phyloP scores from a whole-genome alignment of 2,113 vertebrate species.

The Emberiza fucata region DNA sequence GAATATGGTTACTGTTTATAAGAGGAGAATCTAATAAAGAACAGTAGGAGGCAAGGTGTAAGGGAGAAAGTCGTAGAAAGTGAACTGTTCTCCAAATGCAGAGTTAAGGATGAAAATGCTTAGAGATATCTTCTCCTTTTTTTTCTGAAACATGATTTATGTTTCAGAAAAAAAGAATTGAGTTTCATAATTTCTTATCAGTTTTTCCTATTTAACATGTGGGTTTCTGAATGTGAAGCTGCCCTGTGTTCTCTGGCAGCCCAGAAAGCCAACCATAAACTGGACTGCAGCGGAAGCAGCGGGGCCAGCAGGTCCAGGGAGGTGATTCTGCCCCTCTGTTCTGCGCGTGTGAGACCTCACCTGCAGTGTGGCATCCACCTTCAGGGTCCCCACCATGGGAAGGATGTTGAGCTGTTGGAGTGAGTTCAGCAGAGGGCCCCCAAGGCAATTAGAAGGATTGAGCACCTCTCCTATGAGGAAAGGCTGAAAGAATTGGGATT shows the following conservation, averaged over 20 bases:
- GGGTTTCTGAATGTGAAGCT: not conserved
- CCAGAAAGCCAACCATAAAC: not conserved
- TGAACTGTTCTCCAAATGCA: not conserved
- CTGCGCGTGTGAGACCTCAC: too few relatives aligned
- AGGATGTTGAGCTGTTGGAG: not conserved
- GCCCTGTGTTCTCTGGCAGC: not conserved
- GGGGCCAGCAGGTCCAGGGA: not conserved
- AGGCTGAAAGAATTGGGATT: not conserved
- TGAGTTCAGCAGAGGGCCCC: not conserved
- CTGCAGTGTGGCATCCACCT: not conserved
- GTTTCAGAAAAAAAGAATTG: too few relatives aligned
- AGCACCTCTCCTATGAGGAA: not conserved
- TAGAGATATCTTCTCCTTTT: not conserved
- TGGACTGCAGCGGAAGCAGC: not conserved
- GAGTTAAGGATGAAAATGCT: not conserved
- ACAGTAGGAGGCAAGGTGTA: not conserved
- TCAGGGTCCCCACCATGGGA: not conserved
- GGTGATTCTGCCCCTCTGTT: not conserved
- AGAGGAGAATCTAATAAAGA: not conserved
- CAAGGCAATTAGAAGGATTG: accelerated
- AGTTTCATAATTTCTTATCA: not conserved
- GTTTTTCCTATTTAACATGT: not conserved
- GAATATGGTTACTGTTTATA: not conserved
- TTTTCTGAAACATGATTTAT: not conserved
- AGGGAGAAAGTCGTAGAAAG: not conserved